A percentile compares a stretch with the other conserved stretches of the same genome.
These are phyloP conservation scores for Barnardius zonarius DNA, from an alignment of 2,113 vertebrate genomes.

Conservation along the genomic window DNA sequence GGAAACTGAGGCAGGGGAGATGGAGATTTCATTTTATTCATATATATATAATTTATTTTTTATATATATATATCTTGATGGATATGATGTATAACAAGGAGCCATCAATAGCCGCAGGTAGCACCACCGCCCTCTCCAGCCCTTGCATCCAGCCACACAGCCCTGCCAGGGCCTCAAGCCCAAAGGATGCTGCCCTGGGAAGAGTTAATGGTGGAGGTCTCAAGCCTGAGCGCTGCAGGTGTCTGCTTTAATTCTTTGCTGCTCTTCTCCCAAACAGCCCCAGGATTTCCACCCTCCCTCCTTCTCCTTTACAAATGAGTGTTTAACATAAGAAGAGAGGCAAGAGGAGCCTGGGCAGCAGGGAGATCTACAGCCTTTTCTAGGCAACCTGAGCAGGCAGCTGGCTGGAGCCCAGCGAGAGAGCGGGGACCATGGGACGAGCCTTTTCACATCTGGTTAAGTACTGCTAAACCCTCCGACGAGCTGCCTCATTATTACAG, in stretches of 20 bases:
- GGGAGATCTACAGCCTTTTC: constrained; percentile 49
- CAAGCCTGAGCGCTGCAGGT: constrained; percentile 5
- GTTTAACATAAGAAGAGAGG: constrained; percentile 72
- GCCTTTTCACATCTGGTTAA: constrained; percentile 96
- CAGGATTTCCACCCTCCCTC: constrained; percentile 31
- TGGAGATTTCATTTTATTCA: neutral
- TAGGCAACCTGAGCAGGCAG: constrained; percentile 63
- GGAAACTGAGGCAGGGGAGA: neutral
- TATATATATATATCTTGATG: neutral
- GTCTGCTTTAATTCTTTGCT: constrained; percentile 27
- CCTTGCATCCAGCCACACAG: neutral
- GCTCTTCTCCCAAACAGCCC: constrained; percentile 24
- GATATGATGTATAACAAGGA: neutral
- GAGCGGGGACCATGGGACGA: constrained; percentile 74
- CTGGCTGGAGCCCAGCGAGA: constrained; percentile 67
- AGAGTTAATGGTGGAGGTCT: constrained; percentile 44
- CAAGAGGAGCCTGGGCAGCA: constrained; percentile 5
- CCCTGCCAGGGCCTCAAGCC: neutral
- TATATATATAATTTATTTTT: neutral
- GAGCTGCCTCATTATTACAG: constrained; percentile 89
- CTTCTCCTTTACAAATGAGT: constrained; percentile 65
- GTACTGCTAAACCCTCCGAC: constrained; percentile 79
- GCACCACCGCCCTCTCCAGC: neutral
- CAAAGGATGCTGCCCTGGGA: neutral
- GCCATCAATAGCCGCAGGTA: neutral